A percentile compares a stretch with the other conserved stretches of the same genome.
Conservation (phyloP, 2,797 vertebrate genomes). For the Acrossocheilus fasciatus region DNA sequence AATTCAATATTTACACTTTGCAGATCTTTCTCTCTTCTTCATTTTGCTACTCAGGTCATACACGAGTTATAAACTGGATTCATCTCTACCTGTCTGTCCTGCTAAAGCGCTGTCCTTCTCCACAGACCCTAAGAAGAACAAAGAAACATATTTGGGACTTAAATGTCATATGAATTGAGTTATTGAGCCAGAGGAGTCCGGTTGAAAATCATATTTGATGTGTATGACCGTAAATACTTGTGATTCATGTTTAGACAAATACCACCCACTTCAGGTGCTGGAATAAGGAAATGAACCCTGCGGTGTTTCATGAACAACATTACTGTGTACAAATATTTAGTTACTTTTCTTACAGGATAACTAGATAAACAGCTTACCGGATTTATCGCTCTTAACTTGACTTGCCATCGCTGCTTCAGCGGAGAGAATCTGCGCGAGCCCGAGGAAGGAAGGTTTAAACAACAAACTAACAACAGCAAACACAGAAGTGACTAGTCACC, state of each 20-base stretch:
- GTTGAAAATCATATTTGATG: neutral
- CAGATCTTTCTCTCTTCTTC: neutral
- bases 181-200: neutral
- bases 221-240: neutral
- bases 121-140: conserved; percentile 1
- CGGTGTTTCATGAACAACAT: neutral
- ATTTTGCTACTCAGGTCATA: neutral
- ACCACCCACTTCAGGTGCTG: neutral
- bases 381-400: neutral
- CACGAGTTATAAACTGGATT: neutral
- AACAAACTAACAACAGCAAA: neutral
- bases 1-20: neutral
- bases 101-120: conserved; percentile 19
- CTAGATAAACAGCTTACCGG: conserved; percentile 9
- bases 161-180: neutral
- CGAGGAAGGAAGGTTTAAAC: neutral
- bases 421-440: neutral
- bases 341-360: neutral
- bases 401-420: conserved; percentile 14
- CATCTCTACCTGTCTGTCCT: neutral
- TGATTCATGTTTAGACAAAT: neutral
- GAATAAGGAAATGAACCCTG: conserved; percentile 21
- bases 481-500: neutral
- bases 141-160: neutral
- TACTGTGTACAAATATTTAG: neutral